Evolutionary conservation across 1,140 invertebrate species (phyloP), one percentile per base, ranked within the genome.

Genomic region (Carcinoscorpius rotundicauda): DNA sequence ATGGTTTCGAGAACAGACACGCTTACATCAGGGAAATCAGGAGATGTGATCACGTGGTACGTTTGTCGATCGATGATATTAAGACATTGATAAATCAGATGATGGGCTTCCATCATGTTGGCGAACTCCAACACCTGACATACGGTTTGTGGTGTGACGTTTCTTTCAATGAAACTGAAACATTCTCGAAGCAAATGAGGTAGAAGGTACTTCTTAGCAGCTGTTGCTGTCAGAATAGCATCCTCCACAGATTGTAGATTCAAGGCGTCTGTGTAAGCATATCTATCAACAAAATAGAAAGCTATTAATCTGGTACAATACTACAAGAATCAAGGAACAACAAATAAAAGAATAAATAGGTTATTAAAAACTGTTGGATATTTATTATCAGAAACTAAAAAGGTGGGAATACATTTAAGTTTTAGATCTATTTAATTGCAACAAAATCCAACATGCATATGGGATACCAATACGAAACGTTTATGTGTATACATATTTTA

Each of bases 41-140:
- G 51, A 4, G 63, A 65, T 6, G 70, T 73, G 5, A 74, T 69
- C 6, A 74, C 73, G 11, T 73, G 71, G 58, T 72, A 71, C 5
- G 73, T 74, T 61, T 74, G 73, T 52, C 73, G 62, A 62, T 74
- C 73, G 56, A 74, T 73, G 51, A 72, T 70, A 58, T 73, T 72
- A 8, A 74, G 71, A 52, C 72, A 68, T 66, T 73, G 72, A 60
- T 68, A 74, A 6, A 73, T 69, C 3, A 74, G 62, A 59, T 72
- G 69, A 49, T 72, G 70, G 5, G 73, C 71, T 64, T 73, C 73
- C n/a, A 74, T 58, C 3, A 70, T 67, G 48, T 56, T 61, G 8
- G 72, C 71, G 53, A 74, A 74, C 55, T 74, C 73, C 57, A 71
- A 73, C 6, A 73, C 73, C 49, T 71, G 71, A 63, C 73, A 73